A percentile compares a stretch with the other conserved stretches of the same genome.
Conservation (phyloP, 2,113 vertebrate species). For the Scolopax mira region DNA sequence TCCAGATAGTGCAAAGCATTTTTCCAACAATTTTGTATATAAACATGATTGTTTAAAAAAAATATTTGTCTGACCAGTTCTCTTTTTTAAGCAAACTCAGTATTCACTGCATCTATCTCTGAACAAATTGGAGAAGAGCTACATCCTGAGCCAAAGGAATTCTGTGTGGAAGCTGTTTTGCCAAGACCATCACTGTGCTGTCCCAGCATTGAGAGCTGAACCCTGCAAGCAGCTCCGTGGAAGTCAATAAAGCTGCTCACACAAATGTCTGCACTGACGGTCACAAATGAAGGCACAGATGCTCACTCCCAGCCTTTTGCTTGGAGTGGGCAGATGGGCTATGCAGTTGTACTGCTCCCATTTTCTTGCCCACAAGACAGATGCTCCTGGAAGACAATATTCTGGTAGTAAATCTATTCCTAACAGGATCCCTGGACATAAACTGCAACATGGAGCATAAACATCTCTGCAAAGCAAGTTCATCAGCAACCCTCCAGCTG, state of each 20-base stretch:
- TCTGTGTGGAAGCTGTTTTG: background rate
- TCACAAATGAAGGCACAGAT: background rate
- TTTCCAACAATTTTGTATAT: too few species aligned
- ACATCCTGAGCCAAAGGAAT: background rate
- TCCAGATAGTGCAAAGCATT: background rate
- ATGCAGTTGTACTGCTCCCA: background rate
- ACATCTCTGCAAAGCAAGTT: background rate
- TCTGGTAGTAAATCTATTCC: background rate
- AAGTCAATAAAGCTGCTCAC: background rate
- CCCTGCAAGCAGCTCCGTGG: background rate
- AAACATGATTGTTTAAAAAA: background rate
- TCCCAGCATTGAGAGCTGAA: background rate
- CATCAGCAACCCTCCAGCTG: background rate
- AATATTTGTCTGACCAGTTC: background rate
- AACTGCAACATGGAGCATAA: background rate
- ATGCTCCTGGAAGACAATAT: background rate
- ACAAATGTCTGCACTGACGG: accelerated
- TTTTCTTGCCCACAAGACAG: background rate
- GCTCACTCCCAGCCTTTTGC: background rate
- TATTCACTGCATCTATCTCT: background rate
- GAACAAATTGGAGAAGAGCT: background rate
- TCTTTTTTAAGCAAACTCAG: background rate
- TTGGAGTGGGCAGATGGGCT: background rate
- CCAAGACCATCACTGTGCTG: background rate
- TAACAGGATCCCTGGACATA: background rate